Evolutionary conservation across 2,113 vertebrate genomes (phyloP), one percentile per base, ranked within the genome.

Genomic region (Falco punctatus): DNA sequence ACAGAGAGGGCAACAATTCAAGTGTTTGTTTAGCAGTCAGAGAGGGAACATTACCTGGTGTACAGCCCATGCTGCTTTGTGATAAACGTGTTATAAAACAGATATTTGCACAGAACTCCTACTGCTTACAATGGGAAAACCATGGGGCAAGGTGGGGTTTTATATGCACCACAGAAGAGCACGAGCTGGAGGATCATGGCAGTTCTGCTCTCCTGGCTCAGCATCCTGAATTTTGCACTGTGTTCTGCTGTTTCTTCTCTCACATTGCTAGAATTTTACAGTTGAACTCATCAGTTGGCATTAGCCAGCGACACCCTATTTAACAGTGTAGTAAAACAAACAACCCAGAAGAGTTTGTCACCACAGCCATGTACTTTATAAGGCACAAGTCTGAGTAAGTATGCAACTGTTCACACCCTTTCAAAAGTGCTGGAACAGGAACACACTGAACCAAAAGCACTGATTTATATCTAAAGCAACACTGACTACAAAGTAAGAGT

Each of bases 361-460:
- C 77, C 4, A 1, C 77, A 92, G 77, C 73, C 77, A 18, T 75
- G 65, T 57, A 38, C 91, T 97, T 96, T 91, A 51, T 58, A 89
- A 92, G 49, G 88, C 81, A 91, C 57, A 58, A 92, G 89, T 82
- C 92, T 93, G 92, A 93, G 95, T 94, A 96, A 96, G 97, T 81
- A 95, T 28, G 73, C 58, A 84, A 90, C 73, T 69, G 70, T 87
- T 94, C 94, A 94, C 96, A 94, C 94, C 92, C 91, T 92, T 91
- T 82, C 6, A 55, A 59, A 79, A 94, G 73, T 2, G 5, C 85
- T 93, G 90, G 81, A 85, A 85, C 73, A 87, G 33, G 94, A 95
- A 94, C 77, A 77, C 7, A 9, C 77, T 89, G 96, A 97, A 94
- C 92, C 57, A 82, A 61, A 91, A 85, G 77, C 44, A 27, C 83